Evolutionary conservation across 2,797 vertebrate genomes (phyloP).

Genomic region (Melanotaenia maccullochi): DNA sequence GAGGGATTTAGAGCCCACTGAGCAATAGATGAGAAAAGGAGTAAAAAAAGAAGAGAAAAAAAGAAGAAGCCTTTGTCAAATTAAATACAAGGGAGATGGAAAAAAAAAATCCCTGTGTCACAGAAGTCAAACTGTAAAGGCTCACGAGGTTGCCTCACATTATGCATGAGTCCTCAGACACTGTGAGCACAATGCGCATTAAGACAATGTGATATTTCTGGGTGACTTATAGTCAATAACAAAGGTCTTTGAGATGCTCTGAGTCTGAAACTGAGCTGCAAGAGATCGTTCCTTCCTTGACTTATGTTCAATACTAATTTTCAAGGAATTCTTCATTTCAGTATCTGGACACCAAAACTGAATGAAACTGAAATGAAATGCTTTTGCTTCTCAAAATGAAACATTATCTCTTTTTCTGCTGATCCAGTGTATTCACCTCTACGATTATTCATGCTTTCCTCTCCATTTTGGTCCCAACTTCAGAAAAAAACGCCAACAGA

Average conservation of each 20-base stretch:
- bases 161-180: slow-evolving; percentile 43
- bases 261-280: slow-evolving; percentile 52
- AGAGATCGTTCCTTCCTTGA: slow-evolving; percentile 50
- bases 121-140: slow-evolving; percentile 50
- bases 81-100: slow-evolving; percentile 43
- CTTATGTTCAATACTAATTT: slow-evolving; percentile 60
- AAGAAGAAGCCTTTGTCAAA: slow-evolving; percentile 48
- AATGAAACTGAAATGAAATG: slow-evolving; percentile 38
- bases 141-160: slow-evolving; percentile 41
- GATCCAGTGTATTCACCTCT: neutral
- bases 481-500: slow-evolving; percentile 60
- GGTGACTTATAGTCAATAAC: slow-evolving; percentile 55
- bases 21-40: slow-evolving; percentile 41
- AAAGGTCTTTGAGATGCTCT: slow-evolving; percentile 45
- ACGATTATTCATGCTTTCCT: slow-evolving; percentile 31
- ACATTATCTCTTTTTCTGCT: slow-evolving; percentile 23
- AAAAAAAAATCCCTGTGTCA: slow-evolving; percentile 42
- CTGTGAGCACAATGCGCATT: slow-evolving; percentile 36
- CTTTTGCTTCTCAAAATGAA: slow-evolving; percentile 48
- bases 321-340: slow-evolving; percentile 56
- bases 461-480: slow-evolving; percentile 51
- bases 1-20: slow-evolving; percentile 64
- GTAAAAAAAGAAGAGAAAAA: slow-evolving; percentile 24
- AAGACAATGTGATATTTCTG: slow-evolving; percentile 63
- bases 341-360: slow-evolving; percentile 41